Base-by-base conservation (phyloP, 2,797 vertebrate species). In the Lithobates pipiens region DNA sequence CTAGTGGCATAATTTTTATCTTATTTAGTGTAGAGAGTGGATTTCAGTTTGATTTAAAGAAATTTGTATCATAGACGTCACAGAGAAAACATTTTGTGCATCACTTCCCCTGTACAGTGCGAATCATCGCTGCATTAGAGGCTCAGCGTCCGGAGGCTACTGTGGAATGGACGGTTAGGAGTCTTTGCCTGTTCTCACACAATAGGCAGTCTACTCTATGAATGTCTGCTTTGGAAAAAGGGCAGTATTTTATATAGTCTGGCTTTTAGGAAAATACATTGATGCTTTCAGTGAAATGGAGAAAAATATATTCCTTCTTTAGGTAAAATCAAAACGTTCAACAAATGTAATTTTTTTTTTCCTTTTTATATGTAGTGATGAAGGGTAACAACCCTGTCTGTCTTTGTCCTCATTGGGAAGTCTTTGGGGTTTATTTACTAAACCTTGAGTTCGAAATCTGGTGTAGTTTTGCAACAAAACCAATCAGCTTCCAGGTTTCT, bases 1-100 rank as follows among this genome's bases (percentile, higher is more conserved):
- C 94, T 94, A 93, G 93, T 95, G 93, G 93, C 92, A 93, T 93
- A 92, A 94, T 95, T 94, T 95, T 95, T 94, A 91, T 94, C 89
- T 4, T 95, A 91, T 93, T 94, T 74, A 36, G 89, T 93, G 88
- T 86, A 92, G 89, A 93, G 91, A 91, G 77, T 91, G 78, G 88
- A 90, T 93, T 93, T 94, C 90, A 90, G 84, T 92, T 93, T 91
- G 85, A 90, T 92, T 95, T 92, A 91, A 93, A 93, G 89, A 92
- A 90, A 93, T 92, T 89, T 92, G 76, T 91, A 87, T 92, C 88
- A 87, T 90, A 81, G 88, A 89, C 89, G 91, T 92, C 88, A 89
- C 90, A 89, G 82, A 91, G 88, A 88, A 93, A 91, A 89, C 68
- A 75, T 85, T 89, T 93, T 92, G 89, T 89, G 84, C 80, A 87